phyloP scores from a whole-genome alignment of 2,888 invertebrate species.

The Caenorhabditis doughertyi region DNA sequence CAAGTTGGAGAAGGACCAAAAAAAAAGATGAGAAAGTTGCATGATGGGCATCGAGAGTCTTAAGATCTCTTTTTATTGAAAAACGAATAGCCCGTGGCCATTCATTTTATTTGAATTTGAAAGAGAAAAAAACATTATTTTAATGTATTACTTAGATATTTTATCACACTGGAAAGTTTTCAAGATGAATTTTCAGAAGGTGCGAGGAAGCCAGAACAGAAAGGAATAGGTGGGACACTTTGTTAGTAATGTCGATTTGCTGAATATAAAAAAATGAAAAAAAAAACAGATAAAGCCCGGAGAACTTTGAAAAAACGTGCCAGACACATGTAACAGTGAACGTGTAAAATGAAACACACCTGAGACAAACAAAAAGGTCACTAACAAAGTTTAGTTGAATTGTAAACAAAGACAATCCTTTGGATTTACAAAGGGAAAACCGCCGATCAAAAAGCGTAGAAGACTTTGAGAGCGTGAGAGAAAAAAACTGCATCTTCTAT shows the following conservation, averaged over 20 bases:
- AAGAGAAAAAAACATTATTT: no score
- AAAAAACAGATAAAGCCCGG: not conserved
- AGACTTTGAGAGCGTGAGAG: constrained; percentile 9
- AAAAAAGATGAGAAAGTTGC: constrained; percentile 11
- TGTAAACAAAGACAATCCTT: constrained; percentile 21
- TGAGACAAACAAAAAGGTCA: constrained; percentile 13
- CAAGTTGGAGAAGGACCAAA: constrained; percentile 1
- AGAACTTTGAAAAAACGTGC: not conserved
- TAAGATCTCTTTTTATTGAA: constrained; percentile 38
- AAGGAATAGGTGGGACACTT: no score
- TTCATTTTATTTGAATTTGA: not conserved
- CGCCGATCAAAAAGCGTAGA: constrained; percentile 8
- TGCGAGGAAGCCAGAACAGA: not conserved
- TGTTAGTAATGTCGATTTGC: not conserved
- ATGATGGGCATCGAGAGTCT: constrained; percentile 17
- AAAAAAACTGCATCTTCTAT: not conserved
- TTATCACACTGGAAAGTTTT: no score
- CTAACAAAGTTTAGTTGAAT: constrained; percentile 6
- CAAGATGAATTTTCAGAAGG: not conserved
- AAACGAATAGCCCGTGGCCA: constrained; percentile 39
- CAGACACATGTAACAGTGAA: not conserved
- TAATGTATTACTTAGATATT: no score
- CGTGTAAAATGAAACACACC: constrained; percentile 1
- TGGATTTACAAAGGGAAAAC: not conserved
- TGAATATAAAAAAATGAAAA: not conserved